Base-by-base conservation (phyloP, 2,888 invertebrate species). In the Nemoura dubitans region DNA sequence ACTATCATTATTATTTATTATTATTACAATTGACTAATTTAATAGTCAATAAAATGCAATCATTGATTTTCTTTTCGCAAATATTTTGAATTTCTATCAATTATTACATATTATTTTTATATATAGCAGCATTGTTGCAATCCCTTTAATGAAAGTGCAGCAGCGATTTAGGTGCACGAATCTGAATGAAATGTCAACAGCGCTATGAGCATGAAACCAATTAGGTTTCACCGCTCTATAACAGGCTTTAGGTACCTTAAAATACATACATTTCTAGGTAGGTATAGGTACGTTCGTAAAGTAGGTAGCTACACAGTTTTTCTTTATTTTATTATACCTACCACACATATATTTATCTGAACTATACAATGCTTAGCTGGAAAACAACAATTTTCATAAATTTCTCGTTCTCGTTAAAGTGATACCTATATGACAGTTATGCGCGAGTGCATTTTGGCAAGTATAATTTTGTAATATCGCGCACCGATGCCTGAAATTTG, bases 31-130 rank as follows among this genome's bases (percentile, higher is more conserved):
- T n/a, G n/a, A n/a, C 87, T 88, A 88, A 59, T 87, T 87, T 85
- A 86, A 87, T 86, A 87, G 87, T 87, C 86, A 88, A 88, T 86
- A 85, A 82, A 85, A 87, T 88, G 87, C 88, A 88, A 88, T 85
- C 86, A 88, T 76, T 85, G 78, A 87, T 87, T 88, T 59, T 14
- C 59, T 7, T 14, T 59, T 59, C 14, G 87, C 87, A 29, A 87
- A 88, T 87, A 88, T n/a, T 87, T 86, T 83, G 42, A 87, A 80
- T 78, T 81, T 80, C 85, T 87, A 78, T 86, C 59, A 81, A 26
- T 81, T 59, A 84, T 42, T 76, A 36, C 83, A 86, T 78, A n/a
- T n/a, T n/a, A n/a, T n/a, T n/a, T n/a, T n/a, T 86, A 59, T 76
- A 81, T 84, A 42, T 76, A 82, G 59, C 82, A 27, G 36, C 25